Conservation (phyloP, 2,888 invertebrate genomes). For the Agonum fuliginosum region DNA sequence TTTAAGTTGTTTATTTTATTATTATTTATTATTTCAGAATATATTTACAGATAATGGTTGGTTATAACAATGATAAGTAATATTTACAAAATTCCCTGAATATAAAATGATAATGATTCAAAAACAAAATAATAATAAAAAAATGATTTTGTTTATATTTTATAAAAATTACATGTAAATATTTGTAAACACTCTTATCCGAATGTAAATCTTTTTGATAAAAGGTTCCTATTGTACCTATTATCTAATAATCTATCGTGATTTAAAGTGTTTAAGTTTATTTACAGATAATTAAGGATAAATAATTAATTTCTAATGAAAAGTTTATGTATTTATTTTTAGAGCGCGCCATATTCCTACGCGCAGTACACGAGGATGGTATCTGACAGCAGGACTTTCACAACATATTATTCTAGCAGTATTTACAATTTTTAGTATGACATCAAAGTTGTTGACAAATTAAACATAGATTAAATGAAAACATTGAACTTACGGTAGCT, state of each 20-base stretch:
- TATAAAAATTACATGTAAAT: not conserved
- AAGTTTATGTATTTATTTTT: constrained; percentile 55
- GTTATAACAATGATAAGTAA: not conserved
- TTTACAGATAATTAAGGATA: constrained; percentile 15
- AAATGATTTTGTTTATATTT: not conserved
- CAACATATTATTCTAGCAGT: constrained; percentile 51
- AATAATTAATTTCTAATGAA: constrained; percentile 33
- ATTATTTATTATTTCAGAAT: constrained; percentile 6
- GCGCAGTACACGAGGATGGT: constrained; percentile 58
- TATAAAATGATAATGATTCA: no score
- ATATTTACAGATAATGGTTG: constrained; percentile 8
- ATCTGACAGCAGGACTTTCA: constrained; percentile 59
- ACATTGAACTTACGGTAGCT: constrained; percentile 58
- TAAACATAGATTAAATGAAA: constrained; percentile 45
- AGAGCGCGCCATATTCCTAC: constrained; percentile 56
- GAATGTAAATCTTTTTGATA: not conserved
- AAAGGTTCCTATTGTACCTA: not conserved
- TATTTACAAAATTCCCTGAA: not conserved
- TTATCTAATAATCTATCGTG: not conserved
- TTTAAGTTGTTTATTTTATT: constrained; percentile 11
- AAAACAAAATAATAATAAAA: not conserved
- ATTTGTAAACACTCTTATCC: not conserved
- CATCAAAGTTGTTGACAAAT: constrained; percentile 35
- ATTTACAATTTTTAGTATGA: constrained; percentile 29
- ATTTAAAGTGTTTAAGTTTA: not conserved